Evolutionary conservation across 2,797 vertebrate genomes (phyloP).

Genomic region (Perodicticus potto): DNA sequence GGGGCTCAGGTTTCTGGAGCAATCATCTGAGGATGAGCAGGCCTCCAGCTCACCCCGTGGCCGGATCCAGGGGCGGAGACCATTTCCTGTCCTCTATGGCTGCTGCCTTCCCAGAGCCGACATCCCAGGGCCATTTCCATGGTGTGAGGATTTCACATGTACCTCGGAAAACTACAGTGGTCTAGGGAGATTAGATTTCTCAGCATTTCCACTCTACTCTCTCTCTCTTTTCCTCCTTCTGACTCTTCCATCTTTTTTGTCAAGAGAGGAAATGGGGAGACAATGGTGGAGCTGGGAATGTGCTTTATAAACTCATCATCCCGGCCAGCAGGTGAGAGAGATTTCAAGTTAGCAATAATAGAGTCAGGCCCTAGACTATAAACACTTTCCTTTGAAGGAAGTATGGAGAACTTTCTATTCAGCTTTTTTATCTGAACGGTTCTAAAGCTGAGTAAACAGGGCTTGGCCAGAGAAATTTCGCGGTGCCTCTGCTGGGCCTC

Average conservation of each 20-base stretch:
- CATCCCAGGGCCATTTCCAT: too few species aligned
- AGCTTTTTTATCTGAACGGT: not conserved
- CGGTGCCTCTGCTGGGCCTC: not conserved
- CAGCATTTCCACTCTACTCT: too few species aligned
- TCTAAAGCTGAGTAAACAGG: not conserved
- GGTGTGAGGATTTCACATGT: too few species aligned
- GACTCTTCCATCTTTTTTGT: not conserved
- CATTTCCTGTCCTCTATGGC: too few species aligned
- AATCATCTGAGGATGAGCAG: too few species aligned
- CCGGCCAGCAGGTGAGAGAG: not conserved
- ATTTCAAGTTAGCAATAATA: not conserved
- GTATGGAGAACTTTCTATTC: too few species aligned
- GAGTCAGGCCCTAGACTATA: constrained; percentile 19
- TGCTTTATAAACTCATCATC: constrained; percentile 9
- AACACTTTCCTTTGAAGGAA: not conserved
- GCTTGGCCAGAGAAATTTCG: not conserved
- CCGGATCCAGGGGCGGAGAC: too few species aligned
- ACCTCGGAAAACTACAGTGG: too few species aligned
- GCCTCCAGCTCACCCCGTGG: too few species aligned
- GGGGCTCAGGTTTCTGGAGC: too few species aligned
- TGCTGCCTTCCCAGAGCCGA: too few species aligned
- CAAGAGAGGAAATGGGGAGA: not conserved
- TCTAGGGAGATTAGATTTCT: too few species aligned
- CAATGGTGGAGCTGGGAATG: not conserved
- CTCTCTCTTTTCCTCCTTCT: accelerated